These are phyloP conservation scores for Asobara japonica DNA, from an alignment of 1,140 invertebrate genomes.

Conservation along the genomic window DNA sequence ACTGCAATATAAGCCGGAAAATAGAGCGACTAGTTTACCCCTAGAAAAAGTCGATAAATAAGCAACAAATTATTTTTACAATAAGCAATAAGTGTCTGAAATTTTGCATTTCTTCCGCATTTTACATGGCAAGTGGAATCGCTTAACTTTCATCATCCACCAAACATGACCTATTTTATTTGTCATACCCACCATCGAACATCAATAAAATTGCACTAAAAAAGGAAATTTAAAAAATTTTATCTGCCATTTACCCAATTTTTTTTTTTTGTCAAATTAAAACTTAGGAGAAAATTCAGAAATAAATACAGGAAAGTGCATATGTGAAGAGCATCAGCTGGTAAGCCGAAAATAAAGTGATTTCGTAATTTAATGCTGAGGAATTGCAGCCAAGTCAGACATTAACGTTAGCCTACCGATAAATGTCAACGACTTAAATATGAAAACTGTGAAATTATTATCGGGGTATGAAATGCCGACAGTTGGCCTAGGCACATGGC, in stretches of 20 bases:
- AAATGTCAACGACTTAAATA: constrained; percentile 28
- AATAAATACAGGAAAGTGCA: background rate
- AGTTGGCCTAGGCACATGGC: constrained; percentile 83
- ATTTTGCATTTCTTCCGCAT: too few species aligned
- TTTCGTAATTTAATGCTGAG: constrained; percentile 33
- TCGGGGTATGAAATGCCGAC: constrained; percentile 74
- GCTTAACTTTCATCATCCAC: too few species aligned
- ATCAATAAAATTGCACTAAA: too few species aligned
- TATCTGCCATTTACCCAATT: background rate
- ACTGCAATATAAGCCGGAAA: background rate
- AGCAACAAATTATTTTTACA: too few species aligned
- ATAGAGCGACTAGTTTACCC: background rate
- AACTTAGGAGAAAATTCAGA: too few species aligned
- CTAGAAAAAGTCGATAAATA: background rate
- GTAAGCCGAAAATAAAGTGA: constrained; percentile 39
- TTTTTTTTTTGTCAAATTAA: too few species aligned
- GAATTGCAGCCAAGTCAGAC: background rate
- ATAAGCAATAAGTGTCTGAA: too few species aligned
- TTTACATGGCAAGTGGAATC: too few species aligned
- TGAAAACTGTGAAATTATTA: constrained; percentile 50
- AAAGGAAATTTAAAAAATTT: background rate
- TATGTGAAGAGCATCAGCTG: too few species aligned
- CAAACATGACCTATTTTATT: too few species aligned
- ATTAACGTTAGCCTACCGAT: background rate
- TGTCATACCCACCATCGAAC: too few species aligned